These are phyloP conservation scores for Galeopsomyia nigrocyanea DNA, from an alignment of 2,888 invertebrate genomes.

Conservation along the genomic window DNA sequence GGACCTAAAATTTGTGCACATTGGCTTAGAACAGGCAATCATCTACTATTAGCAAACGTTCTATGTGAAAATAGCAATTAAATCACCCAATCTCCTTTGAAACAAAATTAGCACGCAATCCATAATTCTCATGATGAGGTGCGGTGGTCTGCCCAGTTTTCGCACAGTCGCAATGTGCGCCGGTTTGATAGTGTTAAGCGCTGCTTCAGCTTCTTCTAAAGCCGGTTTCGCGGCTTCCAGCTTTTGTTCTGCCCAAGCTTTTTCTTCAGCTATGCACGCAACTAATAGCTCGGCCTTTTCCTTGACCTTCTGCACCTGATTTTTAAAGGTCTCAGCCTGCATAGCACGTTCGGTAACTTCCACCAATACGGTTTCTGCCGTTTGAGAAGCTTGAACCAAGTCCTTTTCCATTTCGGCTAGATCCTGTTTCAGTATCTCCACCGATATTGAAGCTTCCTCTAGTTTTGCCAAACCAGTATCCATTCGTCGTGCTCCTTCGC, in stretches of 20 bases:
- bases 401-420: slow-evolving; percentile 96
- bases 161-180: slow-evolving; percentile 95
- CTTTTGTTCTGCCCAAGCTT: slow-evolving; percentile 91
- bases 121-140: slow-evolving; percentile 98
- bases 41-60: too few species aligned
- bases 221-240: slow-evolving; percentile 96
- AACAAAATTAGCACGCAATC: slow-evolving; percentile 95
- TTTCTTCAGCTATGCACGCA: slow-evolving; percentile 89
- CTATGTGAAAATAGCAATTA: background rate
- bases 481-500: slow-evolving; percentile 92
- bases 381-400: slow-evolving; percentile 90
- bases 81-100: slow-evolving; percentile 79
- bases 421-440: slow-evolving; percentile 91
- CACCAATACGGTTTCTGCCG: slow-evolving; percentile 87
- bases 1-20: slow-evolving; percentile 72
- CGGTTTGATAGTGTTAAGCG: slow-evolving; percentile 95
- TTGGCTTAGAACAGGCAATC: too few species aligned
- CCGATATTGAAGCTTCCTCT: slow-evolving; percentile 94
- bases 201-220: slow-evolving; percentile 93
- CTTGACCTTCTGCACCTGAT: slow-evolving; percentile 95
- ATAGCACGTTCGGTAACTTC: slow-evolving; percentile 94
- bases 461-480: slow-evolving; percentile 95
- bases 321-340: slow-evolving; percentile 96
- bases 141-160: slow-evolving; percentile 94
- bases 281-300: slow-evolving; percentile 94